These are phyloP conservation scores for Hirtodrosophila alboralis DNA, from an alignment of 2,888 invertebrate species.

Conservation along the genomic window DNA sequence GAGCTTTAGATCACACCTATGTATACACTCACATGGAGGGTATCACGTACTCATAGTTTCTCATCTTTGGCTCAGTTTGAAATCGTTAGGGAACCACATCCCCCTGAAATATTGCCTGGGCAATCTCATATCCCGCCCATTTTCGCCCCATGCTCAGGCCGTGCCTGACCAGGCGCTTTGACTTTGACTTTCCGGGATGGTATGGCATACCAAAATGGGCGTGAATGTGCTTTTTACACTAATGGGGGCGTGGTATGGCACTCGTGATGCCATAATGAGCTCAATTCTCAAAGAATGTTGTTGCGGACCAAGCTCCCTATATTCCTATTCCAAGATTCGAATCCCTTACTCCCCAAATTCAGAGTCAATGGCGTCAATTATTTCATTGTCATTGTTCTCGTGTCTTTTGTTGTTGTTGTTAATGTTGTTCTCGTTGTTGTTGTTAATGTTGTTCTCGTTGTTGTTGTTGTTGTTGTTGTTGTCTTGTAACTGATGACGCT, in stretches of 20 bases:
- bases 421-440: conserved; percentile 38
- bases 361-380: conserved; percentile 80
- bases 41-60: conserved; percentile 45
- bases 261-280: conserved; percentile 77
- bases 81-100: conserved; percentile 62
- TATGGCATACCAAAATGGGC: conserved; percentile 45
- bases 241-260: conserved; percentile 75
- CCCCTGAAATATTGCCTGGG: conserved; percentile 27
- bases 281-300: conserved; percentile 79
- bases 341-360: conserved; percentile 32
- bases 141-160: conserved; percentile 16
- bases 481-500: conserved; percentile 74
- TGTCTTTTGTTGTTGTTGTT: conserved; percentile 17
- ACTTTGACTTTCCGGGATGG: conserved; percentile 44
- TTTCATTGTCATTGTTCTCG: conserved; percentile 70
- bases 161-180: conserved; percentile 20
- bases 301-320: conserved; percentile 19
- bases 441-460: conserved; percentile 23
- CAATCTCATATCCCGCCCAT: conserved; percentile 37
- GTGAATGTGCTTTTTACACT: conserved; percentile 70
- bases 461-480: conserved; percentile 40
- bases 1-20: conserved; percentile 1
- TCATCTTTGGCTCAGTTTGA: conserved; percentile 69
- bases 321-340: conserved; percentile 8
- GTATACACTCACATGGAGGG: conserved; percentile 1